Evolutionary conservation across 2,888 invertebrate species (phyloP).

Genomic region (Platypus cylindrus): DNA sequence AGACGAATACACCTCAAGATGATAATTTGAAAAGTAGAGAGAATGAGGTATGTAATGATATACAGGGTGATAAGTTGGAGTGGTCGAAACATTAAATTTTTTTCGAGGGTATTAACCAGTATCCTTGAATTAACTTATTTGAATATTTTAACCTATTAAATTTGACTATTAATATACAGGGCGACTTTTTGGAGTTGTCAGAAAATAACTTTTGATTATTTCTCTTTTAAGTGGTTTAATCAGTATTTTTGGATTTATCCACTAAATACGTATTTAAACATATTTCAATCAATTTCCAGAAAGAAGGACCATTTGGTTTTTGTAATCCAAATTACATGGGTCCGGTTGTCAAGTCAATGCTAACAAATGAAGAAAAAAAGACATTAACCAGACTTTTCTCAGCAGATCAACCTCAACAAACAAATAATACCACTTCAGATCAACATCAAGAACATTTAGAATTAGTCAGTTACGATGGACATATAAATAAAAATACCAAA

Average conservation of each 20-base stretch:
- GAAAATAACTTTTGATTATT: too few species aligned
- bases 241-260: too few species aligned
- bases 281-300: slow-evolving; percentile 7
- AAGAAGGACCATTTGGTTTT: slow-evolving; percentile 49
- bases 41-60: slow-evolving; percentile 11
- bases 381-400: slow-evolving; percentile 18
- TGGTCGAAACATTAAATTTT: too few species aligned
- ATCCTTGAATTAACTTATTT: too few species aligned
- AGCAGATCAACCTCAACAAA: slow-evolving; percentile 14
- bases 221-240: too few species aligned
- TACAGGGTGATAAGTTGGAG: too few species aligned
- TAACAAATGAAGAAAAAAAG: slow-evolving; percentile 22
- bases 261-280: too few species aligned
- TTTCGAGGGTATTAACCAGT: too few species aligned
- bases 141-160: too few species aligned
- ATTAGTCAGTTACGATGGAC: slow-evolving; percentile 29
- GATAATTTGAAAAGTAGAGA: slow-evolving; percentile 26
- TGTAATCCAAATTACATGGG: slow-evolving; percentile 67
- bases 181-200: too few species aligned
- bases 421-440: slow-evolving; percentile 20
- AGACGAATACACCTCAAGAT: slow-evolving; percentile 32
- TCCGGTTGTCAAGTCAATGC: slow-evolving; percentile 36
- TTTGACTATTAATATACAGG: too few species aligned
- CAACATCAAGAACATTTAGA: slow-evolving; percentile 29
- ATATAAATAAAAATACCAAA: slow-evolving; percentile 28